Conservation (phyloP, 2,888 invertebrate species). For the Eristalinus sepulchralis region DNA sequence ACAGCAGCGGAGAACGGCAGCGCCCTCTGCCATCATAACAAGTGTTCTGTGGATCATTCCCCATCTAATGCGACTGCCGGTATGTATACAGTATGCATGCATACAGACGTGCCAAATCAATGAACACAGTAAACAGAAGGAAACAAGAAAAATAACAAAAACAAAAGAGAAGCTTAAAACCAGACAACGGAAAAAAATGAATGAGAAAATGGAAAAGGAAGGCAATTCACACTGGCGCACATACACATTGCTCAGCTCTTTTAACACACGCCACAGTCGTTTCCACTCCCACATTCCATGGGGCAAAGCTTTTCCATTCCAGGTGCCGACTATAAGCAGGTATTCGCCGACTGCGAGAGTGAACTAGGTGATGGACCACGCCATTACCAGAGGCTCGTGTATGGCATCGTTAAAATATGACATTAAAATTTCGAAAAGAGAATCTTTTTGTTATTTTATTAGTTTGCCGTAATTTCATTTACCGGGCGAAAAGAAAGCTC, state of each 20-base stretch:
- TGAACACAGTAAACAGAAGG: constrained; percentile 46
- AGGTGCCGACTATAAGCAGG: constrained; percentile 5
- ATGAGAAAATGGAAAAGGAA: background rate
- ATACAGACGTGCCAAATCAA: background rate
- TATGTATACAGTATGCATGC: background rate
- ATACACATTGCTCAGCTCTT: background rate
- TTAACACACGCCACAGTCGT: background rate
- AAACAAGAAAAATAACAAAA: constrained; percentile 35
- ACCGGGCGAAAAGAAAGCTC: constrained; percentile 29
- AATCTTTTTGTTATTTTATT: background rate
- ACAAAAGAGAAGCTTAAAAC: background rate
- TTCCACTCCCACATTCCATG: constrained; percentile 54
- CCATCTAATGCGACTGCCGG: constrained; percentile 34
- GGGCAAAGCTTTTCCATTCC: constrained; percentile 49
- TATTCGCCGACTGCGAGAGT: background rate
- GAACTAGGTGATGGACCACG: background rate
- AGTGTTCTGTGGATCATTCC: constrained; percentile 60
- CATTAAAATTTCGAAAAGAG: background rate
- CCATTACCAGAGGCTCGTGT: background rate
- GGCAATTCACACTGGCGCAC: background rate
- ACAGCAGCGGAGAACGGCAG: constrained; percentile 27
- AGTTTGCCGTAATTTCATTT: background rate
- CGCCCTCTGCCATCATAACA: constrained; percentile 57
- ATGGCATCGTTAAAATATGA: constrained; percentile 27
- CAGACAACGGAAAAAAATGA: background rate